phyloP scores from a whole-genome alignment of 2,888 invertebrate genomes.

The Drosophila sordidula region DNA sequence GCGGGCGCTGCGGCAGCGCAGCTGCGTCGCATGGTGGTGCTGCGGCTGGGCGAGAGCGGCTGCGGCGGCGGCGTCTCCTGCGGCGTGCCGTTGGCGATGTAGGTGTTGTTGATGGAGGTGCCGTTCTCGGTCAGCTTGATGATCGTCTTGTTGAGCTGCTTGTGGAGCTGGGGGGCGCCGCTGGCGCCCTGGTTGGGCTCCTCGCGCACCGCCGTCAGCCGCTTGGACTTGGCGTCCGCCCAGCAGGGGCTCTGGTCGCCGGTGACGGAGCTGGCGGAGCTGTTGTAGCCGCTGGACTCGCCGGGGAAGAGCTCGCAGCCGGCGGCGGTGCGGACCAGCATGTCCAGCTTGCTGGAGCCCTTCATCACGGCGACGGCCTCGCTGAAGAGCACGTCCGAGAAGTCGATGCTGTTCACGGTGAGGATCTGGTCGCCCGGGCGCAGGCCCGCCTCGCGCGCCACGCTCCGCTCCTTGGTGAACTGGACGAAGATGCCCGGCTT shows the following conservation, averaged over 20 bases:
- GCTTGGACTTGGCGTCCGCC: slow-evolving; percentile 87
- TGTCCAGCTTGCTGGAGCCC: slow-evolving; percentile 90
- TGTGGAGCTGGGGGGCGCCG: slow-evolving; percentile 33
- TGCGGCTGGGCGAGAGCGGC: slow-evolving; percentile 47
- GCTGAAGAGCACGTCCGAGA: slow-evolving; percentile 91
- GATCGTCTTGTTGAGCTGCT: slow-evolving; percentile 88
- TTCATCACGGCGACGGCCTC: slow-evolving; percentile 94
- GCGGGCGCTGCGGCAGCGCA: slow-evolving; percentile 26
- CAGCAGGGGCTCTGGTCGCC: slow-evolving; percentile 90
- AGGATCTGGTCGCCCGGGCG: slow-evolving; percentile 96
- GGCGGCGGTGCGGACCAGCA: slow-evolving; percentile 91
- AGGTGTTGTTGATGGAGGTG: slow-evolving; percentile 89
- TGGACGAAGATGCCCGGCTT: slow-evolving; percentile 95
- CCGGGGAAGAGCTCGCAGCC: slow-evolving; percentile 92
- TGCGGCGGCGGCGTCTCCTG: slow-evolving; percentile 24
- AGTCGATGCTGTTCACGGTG: slow-evolving; percentile 93
- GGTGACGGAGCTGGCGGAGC: slow-evolving; percentile 93
- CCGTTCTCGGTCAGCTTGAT: slow-evolving; percentile 90
- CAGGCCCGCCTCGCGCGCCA: slow-evolving; percentile 94
- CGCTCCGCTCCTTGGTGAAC: slow-evolving; percentile 94
- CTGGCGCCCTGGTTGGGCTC: slow-evolving; percentile 83
- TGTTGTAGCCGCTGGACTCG: slow-evolving; percentile 93
- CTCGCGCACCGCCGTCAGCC: slow-evolving; percentile 91
- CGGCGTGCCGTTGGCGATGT: slow-evolving; percentile 65
- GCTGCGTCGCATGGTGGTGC: slow-evolving; percentile 55